These are phyloP conservation scores for Hydrocynus forskahlii DNA, from an alignment of 2,797 vertebrate genomes.

Conservation along the genomic window DNA sequence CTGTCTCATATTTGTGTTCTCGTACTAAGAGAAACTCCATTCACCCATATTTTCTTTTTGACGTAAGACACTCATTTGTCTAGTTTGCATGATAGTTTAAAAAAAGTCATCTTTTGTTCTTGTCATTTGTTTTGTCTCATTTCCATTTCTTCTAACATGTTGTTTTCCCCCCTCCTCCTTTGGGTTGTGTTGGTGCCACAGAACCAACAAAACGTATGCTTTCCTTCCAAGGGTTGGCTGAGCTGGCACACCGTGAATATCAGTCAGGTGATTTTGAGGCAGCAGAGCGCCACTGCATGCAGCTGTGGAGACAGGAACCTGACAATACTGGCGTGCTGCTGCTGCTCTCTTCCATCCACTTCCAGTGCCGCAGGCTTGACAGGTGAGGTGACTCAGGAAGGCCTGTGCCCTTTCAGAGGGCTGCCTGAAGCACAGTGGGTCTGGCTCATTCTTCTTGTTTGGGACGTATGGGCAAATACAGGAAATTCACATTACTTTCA, in stretches of 20 bases:
- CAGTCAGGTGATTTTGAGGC: conserved; percentile 99
- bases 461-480: background rate
- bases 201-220: conserved; percentile 99
- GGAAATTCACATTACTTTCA: background rate
- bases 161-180: conserved; percentile 78
- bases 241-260: conserved; percentile 99
- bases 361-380: conserved; percentile 98
- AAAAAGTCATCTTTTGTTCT: conserved; percentile 29
- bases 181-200: conserved; percentile 97
- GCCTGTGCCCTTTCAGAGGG: background rate
- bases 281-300: conserved; percentile 99
- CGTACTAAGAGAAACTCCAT: background rate
- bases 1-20: background rate
- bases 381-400: conserved; percentile 80
- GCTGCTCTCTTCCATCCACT: conserved; percentile 98
- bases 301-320: conserved; percentile 98
- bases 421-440: background rate
- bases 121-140: conserved; percentile 68
- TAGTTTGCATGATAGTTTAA: background rate
- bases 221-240: conserved; percentile 99
- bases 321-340: conserved; percentile 98
- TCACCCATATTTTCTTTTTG: background rate
- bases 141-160: conserved; percentile 94
- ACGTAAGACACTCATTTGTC: background rate
- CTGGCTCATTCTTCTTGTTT: background rate